phyloP scores from a whole-genome alignment of 2,797 vertebrate genomes.

The Acipenser ruthenus region DNA sequence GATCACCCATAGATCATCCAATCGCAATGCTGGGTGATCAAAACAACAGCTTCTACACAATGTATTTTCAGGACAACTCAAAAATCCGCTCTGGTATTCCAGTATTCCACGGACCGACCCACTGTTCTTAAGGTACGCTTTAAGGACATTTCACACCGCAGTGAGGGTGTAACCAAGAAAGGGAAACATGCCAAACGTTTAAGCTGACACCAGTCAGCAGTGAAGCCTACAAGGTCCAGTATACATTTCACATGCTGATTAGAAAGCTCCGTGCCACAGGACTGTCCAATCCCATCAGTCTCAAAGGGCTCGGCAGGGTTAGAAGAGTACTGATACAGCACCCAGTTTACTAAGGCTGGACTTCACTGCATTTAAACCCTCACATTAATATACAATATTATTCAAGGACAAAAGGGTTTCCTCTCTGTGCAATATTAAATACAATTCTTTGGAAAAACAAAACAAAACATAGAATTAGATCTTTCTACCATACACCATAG shows the following conservation, averaged over 20 bases:
- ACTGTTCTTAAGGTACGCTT: too few relatives aligned
- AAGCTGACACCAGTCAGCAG: neutral
- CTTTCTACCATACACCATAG: constrained; percentile 10
- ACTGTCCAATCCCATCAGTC: neutral
- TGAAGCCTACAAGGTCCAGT: neutral
- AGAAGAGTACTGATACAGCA: constrained; percentile 27
- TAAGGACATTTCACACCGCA: too few relatives aligned
- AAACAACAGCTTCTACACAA: too few relatives aligned
- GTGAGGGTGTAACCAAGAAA: too few relatives aligned
- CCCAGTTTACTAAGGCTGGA: constrained; percentile 14
- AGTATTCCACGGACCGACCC: too few relatives aligned
- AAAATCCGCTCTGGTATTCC: too few relatives aligned
- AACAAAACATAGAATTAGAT: neutral
- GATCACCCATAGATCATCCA: too few relatives aligned
- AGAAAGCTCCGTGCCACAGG: neutral
- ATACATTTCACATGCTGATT: neutral
- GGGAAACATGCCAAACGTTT: too few relatives aligned
- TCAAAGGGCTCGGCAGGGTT: constrained; percentile 11
- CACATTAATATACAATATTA: neutral
- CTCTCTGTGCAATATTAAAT: constrained; percentile 11
- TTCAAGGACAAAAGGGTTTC: neutral
- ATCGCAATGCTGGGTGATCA: too few relatives aligned
- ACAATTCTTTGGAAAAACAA: constrained; percentile 9
- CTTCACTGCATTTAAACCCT: neutral
- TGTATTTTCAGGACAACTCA: too few relatives aligned